Evolutionary conservation across 2,888 invertebrate genomes (phyloP).

Genomic region (Ornithoptera priamus): DNA sequence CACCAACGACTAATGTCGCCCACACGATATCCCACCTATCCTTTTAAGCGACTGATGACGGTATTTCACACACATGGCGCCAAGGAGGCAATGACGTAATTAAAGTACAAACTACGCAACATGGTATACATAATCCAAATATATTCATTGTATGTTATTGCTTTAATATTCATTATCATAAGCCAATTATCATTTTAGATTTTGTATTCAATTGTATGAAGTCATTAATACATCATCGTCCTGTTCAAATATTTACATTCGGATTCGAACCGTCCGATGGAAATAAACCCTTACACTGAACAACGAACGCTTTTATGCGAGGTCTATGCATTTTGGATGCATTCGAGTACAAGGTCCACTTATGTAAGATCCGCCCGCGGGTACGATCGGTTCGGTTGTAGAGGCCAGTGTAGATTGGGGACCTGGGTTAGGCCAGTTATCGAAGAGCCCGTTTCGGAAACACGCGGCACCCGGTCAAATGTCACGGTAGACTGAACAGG

Average conservation of each 20-base stretch:
- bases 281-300: conserved; percentile 15
- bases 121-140: too few species aligned
- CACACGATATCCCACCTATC: too few species aligned
- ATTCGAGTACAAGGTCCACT: conserved; percentile 28
- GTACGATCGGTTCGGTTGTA: conserved; percentile 1
- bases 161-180: too few species aligned
- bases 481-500: conserved; percentile 30
- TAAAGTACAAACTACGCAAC: too few species aligned
- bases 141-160: too few species aligned
- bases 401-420: conserved; percentile 18
- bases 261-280: conserved; percentile 31
- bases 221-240: conserved; percentile 28
- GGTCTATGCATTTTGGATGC: conserved; percentile 39
- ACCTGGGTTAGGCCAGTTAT: conserved; percentile 24
- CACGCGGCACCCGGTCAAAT: conserved; percentile 13
- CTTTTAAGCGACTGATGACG: too few species aligned
- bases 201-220: conserved; percentile 9
- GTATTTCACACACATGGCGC: too few species aligned
- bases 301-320: conserved; percentile 20
- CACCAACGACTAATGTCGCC: too few species aligned
- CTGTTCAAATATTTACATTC: conserved; percentile 34
- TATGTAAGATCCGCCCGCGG: conserved; percentile 1
- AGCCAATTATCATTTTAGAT: not conserved
- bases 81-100: too few species aligned
- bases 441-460: conserved; percentile 24